A percentile compares a stretch with the other conserved stretches of the same genome.
These are phyloP conservation scores for Drosophila varians DNA, from an alignment of 1,140 invertebrate species.

Conservation along the genomic window DNA sequence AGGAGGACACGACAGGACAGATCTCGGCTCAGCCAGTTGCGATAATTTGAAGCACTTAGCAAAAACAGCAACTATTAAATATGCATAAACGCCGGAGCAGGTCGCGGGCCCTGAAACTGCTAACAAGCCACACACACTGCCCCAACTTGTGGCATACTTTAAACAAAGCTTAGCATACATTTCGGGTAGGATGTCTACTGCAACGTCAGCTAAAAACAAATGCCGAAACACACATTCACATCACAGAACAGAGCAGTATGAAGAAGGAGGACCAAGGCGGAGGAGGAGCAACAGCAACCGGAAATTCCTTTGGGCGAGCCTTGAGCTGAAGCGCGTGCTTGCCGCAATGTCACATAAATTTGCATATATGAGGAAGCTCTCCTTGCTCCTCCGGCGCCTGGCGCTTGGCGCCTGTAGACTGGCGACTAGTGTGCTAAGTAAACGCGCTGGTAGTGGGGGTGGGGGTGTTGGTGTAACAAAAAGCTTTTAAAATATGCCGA, in stretches of 20 bases:
- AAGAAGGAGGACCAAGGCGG: too few species aligned
- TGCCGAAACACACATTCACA: slow-evolving; percentile 34
- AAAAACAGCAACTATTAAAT: slow-evolving; percentile 82
- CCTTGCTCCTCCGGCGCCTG: slow-evolving; percentile 9
- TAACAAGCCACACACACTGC: slow-evolving; percentile 49
- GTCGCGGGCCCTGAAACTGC: slow-evolving; percentile 75
- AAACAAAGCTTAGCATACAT: slow-evolving; percentile 81
- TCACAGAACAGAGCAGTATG: slow-evolving; percentile 1
- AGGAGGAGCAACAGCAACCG: too few species aligned
- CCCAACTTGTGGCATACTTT: slow-evolving; percentile 53
- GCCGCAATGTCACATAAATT: slow-evolving; percentile 77
- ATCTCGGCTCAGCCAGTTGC: slow-evolving; percentile 35
- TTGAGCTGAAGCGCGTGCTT: slow-evolving; percentile 75
- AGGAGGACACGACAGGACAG: too few species aligned
- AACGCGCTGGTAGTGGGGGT: too few species aligned
- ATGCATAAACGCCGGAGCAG: slow-evolving; percentile 71
- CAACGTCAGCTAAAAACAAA: slow-evolving; percentile 82
- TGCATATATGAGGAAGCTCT: slow-evolving; percentile 59
- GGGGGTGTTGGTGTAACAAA: slow-evolving; percentile 77
- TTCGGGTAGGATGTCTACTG: slow-evolving; percentile 56
- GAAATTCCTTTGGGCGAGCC: slow-evolving; percentile 77
- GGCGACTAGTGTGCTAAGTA: slow-evolving; percentile 61
- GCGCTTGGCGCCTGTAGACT: too few species aligned
- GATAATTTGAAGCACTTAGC: slow-evolving; percentile 76
- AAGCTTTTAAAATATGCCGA: slow-evolving; percentile 83